These are phyloP conservation scores for Reticulitermes speratus DNA, from an alignment of 1,140 invertebrate genomes.

Conservation along the genomic window DNA sequence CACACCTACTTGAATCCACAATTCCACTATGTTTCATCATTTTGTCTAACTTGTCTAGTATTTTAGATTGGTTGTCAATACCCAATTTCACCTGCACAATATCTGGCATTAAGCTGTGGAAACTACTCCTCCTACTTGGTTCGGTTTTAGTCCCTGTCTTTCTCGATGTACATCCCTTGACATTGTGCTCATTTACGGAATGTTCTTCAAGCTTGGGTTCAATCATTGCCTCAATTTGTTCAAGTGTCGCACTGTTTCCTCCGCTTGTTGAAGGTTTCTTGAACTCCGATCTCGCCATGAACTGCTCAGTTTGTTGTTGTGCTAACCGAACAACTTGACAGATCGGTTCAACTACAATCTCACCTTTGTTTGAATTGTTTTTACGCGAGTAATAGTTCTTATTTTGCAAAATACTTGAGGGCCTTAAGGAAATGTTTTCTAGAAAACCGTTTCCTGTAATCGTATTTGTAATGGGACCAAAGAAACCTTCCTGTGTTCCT, in stretches of 20 bases:
- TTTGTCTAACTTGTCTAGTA: not conserved
- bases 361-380: not conserved
- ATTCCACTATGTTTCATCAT: conserved; percentile 10
- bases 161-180: too few relatives aligned
- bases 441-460: not conserved
- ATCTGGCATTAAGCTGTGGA: not conserved
- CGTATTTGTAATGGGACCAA: not conserved
- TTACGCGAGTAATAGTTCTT: not conserved
- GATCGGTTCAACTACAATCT: not conserved
- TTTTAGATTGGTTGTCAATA: not conserved
- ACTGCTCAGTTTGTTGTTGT: not conserved
- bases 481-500: too few relatives aligned
- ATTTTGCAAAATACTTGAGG: not conserved
- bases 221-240: conserved; percentile 20
- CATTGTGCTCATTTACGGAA: too few relatives aligned
- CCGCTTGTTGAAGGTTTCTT: not conserved
- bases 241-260: not conserved
- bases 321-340: not conserved
- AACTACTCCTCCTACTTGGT: not conserved
- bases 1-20: not conserved
- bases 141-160: not conserved
- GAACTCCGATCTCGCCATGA: not conserved
- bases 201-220: not conserved
- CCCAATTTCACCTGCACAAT: not conserved
- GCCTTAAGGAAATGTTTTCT: not conserved